phyloP scores from a whole-genome alignment of 1,140 invertebrate genomes.

The Psix sp. region DNA sequence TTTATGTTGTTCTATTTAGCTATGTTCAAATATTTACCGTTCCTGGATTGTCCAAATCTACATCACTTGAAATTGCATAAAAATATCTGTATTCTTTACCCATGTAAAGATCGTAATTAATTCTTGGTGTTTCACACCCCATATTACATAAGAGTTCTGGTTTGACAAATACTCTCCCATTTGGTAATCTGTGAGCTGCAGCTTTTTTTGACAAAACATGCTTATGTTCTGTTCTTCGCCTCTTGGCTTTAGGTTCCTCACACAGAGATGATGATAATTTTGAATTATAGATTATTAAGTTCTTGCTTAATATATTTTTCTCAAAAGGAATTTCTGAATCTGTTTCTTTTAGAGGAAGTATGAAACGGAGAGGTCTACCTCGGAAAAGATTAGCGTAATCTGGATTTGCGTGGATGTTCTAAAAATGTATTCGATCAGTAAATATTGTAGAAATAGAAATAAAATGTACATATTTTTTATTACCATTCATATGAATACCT shows the following conservation, averaged over 20 bases:
- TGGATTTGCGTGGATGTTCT: constrained; percentile 87
- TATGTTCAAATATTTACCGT: constrained; percentile 75
- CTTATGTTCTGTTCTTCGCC: background rate
- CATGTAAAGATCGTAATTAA: constrained; percentile 84
- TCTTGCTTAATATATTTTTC: constrained; percentile 76
- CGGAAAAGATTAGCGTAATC: constrained; percentile 88
- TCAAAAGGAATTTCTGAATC: constrained; percentile 46
- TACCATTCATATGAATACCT: constrained; percentile 78
- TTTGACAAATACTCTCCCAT: constrained; percentile 78
- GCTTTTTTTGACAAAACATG: constrained; percentile 71
- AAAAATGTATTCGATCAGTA: constrained; percentile 3
- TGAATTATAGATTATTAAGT: constrained; percentile 59
- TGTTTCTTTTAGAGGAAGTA: constrained; percentile 79
- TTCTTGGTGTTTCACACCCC: constrained; percentile 89
- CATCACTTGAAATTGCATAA: constrained; percentile 92
- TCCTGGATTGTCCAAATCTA: constrained; percentile 88
- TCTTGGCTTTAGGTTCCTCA: constrained; percentile 7
- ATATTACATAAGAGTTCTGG: constrained; percentile 84
- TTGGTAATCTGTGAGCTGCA: constrained; percentile 75
- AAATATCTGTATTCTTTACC: constrained; percentile 89
- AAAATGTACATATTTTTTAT: background rate
- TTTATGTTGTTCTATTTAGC: background rate
- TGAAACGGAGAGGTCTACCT: constrained; percentile 84
- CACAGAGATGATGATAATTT: constrained; percentile 30
- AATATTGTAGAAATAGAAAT: background rate